Base-by-base conservation (phyloP, 2,113 vertebrate genomes). In the Planiliza haematocheilus region DNA sequence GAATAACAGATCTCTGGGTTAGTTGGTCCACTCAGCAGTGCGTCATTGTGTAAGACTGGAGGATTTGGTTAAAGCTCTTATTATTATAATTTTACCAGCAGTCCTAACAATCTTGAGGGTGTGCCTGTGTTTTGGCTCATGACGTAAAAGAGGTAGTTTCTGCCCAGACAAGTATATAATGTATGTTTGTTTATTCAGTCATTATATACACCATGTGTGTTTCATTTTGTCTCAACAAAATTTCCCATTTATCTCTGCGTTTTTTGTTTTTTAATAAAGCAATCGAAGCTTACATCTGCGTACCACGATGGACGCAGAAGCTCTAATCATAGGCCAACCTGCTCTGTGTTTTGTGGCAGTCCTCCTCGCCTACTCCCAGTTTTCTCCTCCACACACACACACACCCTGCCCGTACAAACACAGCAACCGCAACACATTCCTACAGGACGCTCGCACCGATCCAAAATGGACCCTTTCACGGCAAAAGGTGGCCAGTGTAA, bases 381-480 rank as follows among this genome's bases (percentile, higher is more conserved):
- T 62, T 79, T 38, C 49, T 75, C 53, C 10, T 51, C 30, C 68
- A 45, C 18, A 14, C 68, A 79, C 43, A 37, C 34, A 67, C 73
- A 67, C 78, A 53, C 70, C 46, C 73, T 71, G 65, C 74, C 48
- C 79, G 76, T 61, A 58, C 45, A 71, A 86, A 89, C 82, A 63
- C 48, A 14, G 74, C 64, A 30, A 69, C 82, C 50, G 4, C 83
- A 81, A 73, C 57, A 66, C 81, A 84, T 82, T 86, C 86, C 77
- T 62, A 13, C 72, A 72, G 74, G 81, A 87, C 70, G 21, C 56
- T 86, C 34, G 16, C 53, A 42, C 70, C 16, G 8, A 50, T 61
- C 79, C 83, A 86, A 88, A 90, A 89, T 85, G 80, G 77, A 73
- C 72, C 67, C 81, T 84, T 87, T 85, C 71, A 84, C 61, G 60